phyloP scores from a whole-genome alignment of 1,140 invertebrate species.

The Drosophila leontia region DNA sequence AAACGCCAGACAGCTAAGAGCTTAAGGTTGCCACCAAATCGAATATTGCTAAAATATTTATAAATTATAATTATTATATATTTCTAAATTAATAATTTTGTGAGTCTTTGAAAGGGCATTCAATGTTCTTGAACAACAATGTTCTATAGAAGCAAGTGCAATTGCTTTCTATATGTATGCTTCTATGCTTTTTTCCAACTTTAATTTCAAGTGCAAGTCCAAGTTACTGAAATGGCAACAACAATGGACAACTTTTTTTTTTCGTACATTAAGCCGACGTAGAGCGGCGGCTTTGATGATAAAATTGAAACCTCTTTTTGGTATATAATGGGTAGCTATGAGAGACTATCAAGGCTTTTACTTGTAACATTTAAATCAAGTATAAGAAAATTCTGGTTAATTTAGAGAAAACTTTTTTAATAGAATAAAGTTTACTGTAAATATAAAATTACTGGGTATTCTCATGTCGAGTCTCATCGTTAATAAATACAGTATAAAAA shows the following conservation, averaged over 20 bases:
- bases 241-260: slow-evolving; percentile 63
- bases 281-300: slow-evolving; percentile 31
- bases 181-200: slow-evolving; percentile 17
- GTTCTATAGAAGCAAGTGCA: not conserved
- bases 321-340: not conserved
- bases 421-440: too few species aligned
- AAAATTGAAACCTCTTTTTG: slow-evolving; percentile 46
- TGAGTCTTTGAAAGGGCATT: too few species aligned
- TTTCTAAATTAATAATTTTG: not conserved
- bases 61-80: too few species aligned
- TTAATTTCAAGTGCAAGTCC: slow-evolving; percentile 51
- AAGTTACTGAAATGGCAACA: slow-evolving; percentile 49
- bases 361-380: not conserved
- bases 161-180: slow-evolving; percentile 3
- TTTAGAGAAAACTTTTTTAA: not conserved
- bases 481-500: not conserved
- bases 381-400: not conserved
- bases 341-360: not conserved
- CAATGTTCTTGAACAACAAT: not conserved
- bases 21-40: not conserved
- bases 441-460: not conserved
- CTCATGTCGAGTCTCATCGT: not conserved
- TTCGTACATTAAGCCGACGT: slow-evolving; percentile 50
- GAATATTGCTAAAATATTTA: not conserved
- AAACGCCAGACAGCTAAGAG: not conserved